phyloP scores from a whole-genome alignment of 2,113 vertebrate species.

The Nipponia nippon region DNA sequence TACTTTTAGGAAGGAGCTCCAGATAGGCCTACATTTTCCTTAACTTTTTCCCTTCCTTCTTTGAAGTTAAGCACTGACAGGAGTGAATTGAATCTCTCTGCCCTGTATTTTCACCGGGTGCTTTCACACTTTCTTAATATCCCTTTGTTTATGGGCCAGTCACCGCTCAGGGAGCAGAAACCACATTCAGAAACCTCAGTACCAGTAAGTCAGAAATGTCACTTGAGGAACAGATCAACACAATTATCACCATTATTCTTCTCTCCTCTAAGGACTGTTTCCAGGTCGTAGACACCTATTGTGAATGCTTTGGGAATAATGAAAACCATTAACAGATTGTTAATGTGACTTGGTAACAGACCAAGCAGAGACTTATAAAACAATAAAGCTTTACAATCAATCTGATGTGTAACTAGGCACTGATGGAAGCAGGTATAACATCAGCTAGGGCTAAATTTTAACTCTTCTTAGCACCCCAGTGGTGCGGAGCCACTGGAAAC shows the following conservation, averaged over 20 bases:
- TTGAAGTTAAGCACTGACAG: neutral
- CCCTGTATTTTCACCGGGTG: fast-evolving
- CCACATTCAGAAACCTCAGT: neutral
- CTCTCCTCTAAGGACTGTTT: slow-evolving; percentile 52
- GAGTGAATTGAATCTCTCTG: neutral
- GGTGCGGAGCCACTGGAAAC: neutral
- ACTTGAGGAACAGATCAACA: slow-evolving; percentile 33
- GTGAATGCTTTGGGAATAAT: slow-evolving; percentile 64
- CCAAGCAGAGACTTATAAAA: slow-evolving; percentile 63
- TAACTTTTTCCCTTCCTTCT: neutral
- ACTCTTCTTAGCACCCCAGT: neutral
- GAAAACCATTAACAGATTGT: slow-evolving; percentile 70
- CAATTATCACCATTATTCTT: slow-evolving; percentile 15
- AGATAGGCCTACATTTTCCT: neutral
- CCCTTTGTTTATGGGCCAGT: neutral
- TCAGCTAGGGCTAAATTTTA: neutral
- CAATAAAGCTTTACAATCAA: slow-evolving; percentile 67
- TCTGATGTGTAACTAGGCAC: slow-evolving; percentile 55
- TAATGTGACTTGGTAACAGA: slow-evolving; percentile 67
- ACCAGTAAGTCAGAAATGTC: slow-evolving; percentile 19
- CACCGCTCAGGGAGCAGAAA: neutral
- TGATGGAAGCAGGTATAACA: slow-evolving; percentile 8
- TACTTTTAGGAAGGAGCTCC: neutral
- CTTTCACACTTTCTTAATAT: neutral
- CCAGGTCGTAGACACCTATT: slow-evolving; percentile 57